Conservation (phyloP, 2,888 invertebrate species). For the Aporophyla nigra region DNA sequence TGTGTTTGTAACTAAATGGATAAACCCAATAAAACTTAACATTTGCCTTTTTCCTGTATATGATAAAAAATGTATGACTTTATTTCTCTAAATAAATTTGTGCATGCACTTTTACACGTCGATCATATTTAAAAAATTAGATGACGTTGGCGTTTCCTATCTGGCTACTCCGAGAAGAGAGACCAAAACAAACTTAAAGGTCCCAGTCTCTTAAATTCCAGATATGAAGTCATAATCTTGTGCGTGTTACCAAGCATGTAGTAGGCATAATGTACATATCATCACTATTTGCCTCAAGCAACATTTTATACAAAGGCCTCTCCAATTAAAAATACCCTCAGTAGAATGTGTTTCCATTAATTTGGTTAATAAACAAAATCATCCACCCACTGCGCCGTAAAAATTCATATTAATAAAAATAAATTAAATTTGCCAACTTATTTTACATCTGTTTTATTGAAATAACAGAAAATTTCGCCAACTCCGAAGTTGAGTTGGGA, state of each 20-base stretch:
- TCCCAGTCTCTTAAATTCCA: no score
- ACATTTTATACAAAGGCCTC: neutral
- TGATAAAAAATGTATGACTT: neutral
- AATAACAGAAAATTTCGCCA: slow-evolving; percentile 32
- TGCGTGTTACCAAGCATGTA: no score
- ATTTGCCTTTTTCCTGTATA: neutral
- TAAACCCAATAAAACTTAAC: neutral
- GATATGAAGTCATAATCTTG: no score
- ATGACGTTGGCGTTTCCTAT: no score
- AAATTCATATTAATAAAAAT: slow-evolving; percentile 37
- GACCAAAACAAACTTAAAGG: no score
- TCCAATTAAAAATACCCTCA: neutral
- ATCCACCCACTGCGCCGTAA: slow-evolving; percentile 21
- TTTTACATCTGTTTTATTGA: slow-evolving; percentile 44
- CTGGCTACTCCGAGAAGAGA: no score
- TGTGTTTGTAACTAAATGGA: neutral
- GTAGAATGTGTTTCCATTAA: slow-evolving; percentile 5
- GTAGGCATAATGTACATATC: neutral
- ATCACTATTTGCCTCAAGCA: no score
- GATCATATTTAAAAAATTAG: no score
- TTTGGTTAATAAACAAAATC: slow-evolving; percentile 33
- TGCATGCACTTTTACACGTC: no score
- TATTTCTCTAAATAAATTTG: no score
- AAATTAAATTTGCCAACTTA: slow-evolving; percentile 43
- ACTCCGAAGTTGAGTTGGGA: slow-evolving; percentile 22